Conservation (phyloP, 2,888 invertebrate genomes). For the Junonia oenone region DNA sequence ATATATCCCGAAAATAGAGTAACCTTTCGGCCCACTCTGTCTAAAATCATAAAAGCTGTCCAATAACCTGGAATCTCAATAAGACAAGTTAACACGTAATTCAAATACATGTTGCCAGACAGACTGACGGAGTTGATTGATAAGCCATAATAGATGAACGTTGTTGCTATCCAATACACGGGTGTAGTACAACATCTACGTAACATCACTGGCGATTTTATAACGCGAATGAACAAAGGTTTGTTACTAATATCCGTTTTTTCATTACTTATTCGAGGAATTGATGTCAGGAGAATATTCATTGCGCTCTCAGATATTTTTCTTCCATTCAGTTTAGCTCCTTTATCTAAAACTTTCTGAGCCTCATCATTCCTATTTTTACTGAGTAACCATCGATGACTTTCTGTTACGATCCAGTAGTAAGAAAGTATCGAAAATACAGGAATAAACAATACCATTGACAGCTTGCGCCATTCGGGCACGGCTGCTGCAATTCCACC, state of each 20-base stretch:
- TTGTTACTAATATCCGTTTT: conserved; percentile 32
- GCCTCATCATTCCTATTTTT: conserved; percentile 82
- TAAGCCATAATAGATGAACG: conserved; percentile 89
- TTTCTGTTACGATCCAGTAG: conserved; percentile 85
- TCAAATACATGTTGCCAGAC: conserved; percentile 86
- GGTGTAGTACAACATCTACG: conserved; percentile 83
- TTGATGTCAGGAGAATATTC: conserved; percentile 49
- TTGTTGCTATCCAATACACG: conserved; percentile 88
- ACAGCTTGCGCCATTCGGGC: conserved; percentile 84
- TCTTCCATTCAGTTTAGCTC: conserved; percentile 81
- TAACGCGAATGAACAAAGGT: conserved; percentile 56
- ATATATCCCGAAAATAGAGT: conserved; percentile 58
- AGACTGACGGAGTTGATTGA: conserved; percentile 87
- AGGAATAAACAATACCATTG: conserved; percentile 84
- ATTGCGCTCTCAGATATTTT: conserved; percentile 69
- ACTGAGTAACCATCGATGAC: conserved; percentile 86
- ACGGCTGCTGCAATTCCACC: conserved; percentile 83
- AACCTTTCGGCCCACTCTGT: conserved; percentile 77
- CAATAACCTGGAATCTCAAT: conserved; percentile 87
- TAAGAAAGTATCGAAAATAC: conserved; percentile 82
- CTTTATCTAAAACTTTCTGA: conserved; percentile 76
- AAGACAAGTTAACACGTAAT: conserved; percentile 83
- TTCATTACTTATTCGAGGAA: conserved; percentile 43
- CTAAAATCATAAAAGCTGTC: conserved; percentile 81
- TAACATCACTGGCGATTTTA: conserved; percentile 75